A percentile compares a stretch with the other conserved stretches of the same genome.
These are phyloP conservation scores for Drosophila obscura DNA, from an alignment of 1,140 invertebrate genomes.

Conservation along the genomic window DNA sequence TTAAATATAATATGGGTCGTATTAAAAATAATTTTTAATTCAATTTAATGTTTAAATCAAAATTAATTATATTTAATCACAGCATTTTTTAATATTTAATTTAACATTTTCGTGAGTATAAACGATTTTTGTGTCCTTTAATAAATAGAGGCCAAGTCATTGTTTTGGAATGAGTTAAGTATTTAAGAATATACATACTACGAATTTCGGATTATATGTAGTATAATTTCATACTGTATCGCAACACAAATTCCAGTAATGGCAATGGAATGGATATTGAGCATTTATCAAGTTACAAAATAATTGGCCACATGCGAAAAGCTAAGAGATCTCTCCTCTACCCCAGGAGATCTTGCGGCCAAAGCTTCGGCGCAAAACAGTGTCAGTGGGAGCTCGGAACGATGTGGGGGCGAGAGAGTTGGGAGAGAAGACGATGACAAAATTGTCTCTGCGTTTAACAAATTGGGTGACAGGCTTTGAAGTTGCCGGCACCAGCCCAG, in stretches of 20 bases:
- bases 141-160: too few relatives aligned
- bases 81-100: too few relatives aligned
- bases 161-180: too few relatives aligned
- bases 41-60: too few relatives aligned
- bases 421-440: constrained; percentile 46
- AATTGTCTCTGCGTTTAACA: constrained; percentile 78
- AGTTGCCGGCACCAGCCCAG: constrained; percentile 58
- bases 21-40: too few relatives aligned
- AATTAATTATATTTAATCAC: too few relatives aligned
- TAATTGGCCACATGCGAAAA: constrained; percentile 74
- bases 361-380: constrained; percentile 12
- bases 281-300: constrained; percentile 32
- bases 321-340: constrained; percentile 37
- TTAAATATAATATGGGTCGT: too few relatives aligned
- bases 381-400: constrained; percentile 10
- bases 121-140: too few relatives aligned
- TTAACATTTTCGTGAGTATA: too few relatives aligned
- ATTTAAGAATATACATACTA: too few relatives aligned
- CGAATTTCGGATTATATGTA: too few relatives aligned
- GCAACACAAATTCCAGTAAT: constrained; percentile 1
- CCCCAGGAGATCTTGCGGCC: constrained; percentile 14
- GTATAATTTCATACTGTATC: too few relatives aligned
- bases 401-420: not conserved
- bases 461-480: constrained; percentile 80
- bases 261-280: constrained; percentile 3